These are phyloP conservation scores for Ploceus nigricollis DNA, from an alignment of 2,113 vertebrate species.

Conservation along the genomic window DNA sequence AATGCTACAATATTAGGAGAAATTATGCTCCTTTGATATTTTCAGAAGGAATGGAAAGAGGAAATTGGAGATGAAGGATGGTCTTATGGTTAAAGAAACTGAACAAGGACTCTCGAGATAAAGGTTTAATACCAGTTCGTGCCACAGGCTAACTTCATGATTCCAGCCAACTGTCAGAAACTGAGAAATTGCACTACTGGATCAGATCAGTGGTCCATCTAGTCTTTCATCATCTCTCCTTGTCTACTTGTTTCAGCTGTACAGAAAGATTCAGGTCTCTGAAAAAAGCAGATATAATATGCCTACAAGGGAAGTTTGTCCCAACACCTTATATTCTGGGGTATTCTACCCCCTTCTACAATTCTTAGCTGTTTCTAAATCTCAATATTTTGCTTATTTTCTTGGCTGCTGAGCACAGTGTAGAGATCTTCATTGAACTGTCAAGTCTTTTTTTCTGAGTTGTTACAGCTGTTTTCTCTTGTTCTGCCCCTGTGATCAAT, in stretches of 20 bases:
- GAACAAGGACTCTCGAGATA: conserved; percentile 16
- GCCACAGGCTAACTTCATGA: conserved; percentile 25
- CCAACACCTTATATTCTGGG: neutral
- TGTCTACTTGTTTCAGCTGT: neutral
- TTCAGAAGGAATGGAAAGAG: conserved; percentile 48
- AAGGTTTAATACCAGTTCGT: conserved; percentile 35
- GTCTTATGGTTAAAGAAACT: conserved; percentile 32
- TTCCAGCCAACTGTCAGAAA: conserved; percentile 6
- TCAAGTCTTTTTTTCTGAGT: conserved; percentile 45
- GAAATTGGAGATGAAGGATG: conserved; percentile 45
- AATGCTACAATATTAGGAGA: conserved; percentile 38
- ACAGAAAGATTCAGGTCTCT: neutral
- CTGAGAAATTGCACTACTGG: neutral
- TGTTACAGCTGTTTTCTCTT: conserved; percentile 66
- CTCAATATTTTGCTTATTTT: conserved; percentile 26
- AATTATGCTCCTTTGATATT: conserved; percentile 55
- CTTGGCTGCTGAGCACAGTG: neutral
- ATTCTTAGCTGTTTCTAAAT: neutral
- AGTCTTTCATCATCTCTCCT: neutral
- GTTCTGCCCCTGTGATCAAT: conserved; percentile 59
- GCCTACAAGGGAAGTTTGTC: neutral
- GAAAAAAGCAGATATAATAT: neutral
- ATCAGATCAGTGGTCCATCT: conserved; percentile 5
- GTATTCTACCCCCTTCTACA: neutral
- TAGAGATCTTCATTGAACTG: conserved; percentile 56